Evolutionary conservation across 2,888 invertebrate genomes (phyloP).

Genomic region (Apamea monoglypha): DNA sequence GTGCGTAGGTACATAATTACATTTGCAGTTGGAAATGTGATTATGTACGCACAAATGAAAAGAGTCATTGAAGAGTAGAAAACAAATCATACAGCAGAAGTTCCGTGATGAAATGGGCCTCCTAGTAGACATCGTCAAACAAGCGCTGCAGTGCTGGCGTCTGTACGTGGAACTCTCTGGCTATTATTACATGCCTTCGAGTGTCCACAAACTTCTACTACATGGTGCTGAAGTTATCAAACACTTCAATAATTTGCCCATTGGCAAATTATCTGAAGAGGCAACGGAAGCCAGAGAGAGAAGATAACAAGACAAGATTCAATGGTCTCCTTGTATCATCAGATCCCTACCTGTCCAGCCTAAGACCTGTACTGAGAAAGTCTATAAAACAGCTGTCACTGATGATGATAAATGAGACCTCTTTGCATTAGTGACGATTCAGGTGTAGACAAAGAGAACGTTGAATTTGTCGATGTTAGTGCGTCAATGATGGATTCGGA

Average conservation of each 20-base stretch:
- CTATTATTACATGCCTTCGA: background rate
- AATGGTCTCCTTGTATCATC: slow-evolving; percentile 2
- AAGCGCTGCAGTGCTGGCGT: no score
- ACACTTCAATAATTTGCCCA: background rate
- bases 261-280: slow-evolving; percentile 1
- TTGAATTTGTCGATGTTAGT: slow-evolving; percentile 1
- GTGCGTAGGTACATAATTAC: no score
- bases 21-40: no score
- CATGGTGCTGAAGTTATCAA: background rate
- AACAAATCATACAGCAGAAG: background rate
- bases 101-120: slow-evolving; percentile 3
- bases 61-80: background rate
- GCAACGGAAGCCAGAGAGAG: slow-evolving; percentile 2
- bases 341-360: background rate
- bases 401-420: background rate
- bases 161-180: no score
- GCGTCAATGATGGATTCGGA: background rate
- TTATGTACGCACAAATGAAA: no score
- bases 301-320: slow-evolving; percentile 6
- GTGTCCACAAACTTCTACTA: background rate
- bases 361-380: background rate
- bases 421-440: background rate
- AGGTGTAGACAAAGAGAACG: background rate
- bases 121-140: background rate
- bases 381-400: background rate